phyloP scores from a whole-genome alignment of 2,888 invertebrate species.

The Muscina levida region DNA sequence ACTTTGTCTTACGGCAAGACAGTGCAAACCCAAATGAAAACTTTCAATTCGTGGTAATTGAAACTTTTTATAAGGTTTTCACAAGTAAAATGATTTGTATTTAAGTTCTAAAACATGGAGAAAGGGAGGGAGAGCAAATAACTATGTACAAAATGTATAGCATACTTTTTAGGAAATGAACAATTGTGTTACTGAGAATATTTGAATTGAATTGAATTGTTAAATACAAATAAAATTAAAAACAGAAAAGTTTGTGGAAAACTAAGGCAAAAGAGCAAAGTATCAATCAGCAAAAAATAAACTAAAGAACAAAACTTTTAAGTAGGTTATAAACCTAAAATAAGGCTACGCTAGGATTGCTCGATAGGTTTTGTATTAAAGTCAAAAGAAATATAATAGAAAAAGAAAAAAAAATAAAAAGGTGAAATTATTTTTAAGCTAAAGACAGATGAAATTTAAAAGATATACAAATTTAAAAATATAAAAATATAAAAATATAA shows the following conservation, averaged over 20 bases:
- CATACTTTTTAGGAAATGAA: conserved; percentile 9
- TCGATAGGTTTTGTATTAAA: too few species aligned
- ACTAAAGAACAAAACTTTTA: background rate
- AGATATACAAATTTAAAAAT: too few species aligned
- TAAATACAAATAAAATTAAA: background rate
- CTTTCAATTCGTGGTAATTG: conserved; percentile 9
- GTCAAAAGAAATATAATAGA: too few species aligned
- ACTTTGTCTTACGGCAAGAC: background rate
- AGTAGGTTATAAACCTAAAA: background rate
- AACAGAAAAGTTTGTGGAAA: too few species aligned
- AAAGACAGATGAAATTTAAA: too few species aligned
- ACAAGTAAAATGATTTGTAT: conserved; percentile 1
- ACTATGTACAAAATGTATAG: background rate
- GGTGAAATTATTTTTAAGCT: too few species aligned
- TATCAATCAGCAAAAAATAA: too few species aligned
- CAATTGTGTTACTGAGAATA: background rate
- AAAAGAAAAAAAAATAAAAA: too few species aligned
- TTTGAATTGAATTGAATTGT: background rate
- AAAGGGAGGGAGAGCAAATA: too few species aligned
- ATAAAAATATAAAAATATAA: too few species aligned
- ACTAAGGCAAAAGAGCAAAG: too few species aligned
- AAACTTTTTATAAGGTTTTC: conserved; percentile 25
- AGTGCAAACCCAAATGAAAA: too few species aligned
- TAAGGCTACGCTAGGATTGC: background rate
- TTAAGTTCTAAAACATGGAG: background rate